These are phyloP conservation scores for Syndactyla subalaris DNA, from an alignment of 2,797 vertebrate species.

Conservation along the genomic window DNA sequence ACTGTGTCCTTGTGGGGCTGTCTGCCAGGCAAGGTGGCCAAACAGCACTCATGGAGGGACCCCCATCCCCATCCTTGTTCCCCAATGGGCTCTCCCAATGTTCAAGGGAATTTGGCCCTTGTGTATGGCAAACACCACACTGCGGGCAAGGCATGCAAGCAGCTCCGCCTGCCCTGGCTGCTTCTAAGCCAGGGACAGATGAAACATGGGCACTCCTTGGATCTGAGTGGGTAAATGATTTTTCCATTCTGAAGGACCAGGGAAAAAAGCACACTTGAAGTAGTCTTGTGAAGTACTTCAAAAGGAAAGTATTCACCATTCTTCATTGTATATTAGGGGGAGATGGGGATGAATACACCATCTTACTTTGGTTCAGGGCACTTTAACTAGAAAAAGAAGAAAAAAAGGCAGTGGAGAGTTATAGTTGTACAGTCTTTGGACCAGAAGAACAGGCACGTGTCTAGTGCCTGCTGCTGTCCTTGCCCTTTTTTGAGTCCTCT, in stretches of 20 bases:
- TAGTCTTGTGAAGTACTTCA: background rate
- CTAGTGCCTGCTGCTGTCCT: background rate
- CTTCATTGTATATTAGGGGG: background rate
- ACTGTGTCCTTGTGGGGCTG: background rate
- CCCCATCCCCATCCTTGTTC: background rate
- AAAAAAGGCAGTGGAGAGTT: background rate
- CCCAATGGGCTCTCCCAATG: background rate
- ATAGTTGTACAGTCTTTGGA: background rate
- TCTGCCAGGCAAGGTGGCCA: background rate
- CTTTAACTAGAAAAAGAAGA: background rate
- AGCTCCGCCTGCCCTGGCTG: background rate
- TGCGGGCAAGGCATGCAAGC: background rate
- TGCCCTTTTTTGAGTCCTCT: background rate
- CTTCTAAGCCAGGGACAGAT: background rate
- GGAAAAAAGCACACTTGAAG: background rate
- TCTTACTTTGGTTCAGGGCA: background rate
- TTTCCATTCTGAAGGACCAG: background rate
- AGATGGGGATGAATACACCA: background rate
- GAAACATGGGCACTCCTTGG: background rate
- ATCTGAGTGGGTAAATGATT: background rate
- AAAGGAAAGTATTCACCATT: background rate
- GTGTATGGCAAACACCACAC: fast-evolving
- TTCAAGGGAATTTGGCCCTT: background rate
- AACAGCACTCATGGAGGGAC: fast-evolving
- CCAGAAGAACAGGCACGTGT: background rate